Base-by-base conservation (phyloP, 2,797 vertebrate genomes). In the Xiphophorus birchmanni region DNA sequence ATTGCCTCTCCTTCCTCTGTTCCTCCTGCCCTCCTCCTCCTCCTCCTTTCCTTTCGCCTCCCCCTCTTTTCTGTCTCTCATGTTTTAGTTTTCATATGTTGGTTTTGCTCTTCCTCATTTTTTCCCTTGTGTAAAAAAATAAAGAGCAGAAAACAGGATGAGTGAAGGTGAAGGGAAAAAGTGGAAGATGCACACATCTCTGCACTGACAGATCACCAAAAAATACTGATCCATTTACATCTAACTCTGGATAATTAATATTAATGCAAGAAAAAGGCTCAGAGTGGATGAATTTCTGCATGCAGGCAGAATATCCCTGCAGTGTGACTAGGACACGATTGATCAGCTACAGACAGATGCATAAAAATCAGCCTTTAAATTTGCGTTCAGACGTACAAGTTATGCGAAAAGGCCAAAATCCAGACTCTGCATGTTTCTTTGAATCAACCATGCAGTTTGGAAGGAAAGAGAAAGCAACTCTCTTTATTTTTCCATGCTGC, bases 31-130 rank as follows among this genome's bases (percentile, higher is more conserved):
- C 83, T 85, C 71, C 69, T 29, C 69, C 29, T 45, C 45, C n/a
- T 60, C 76, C 65, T 26, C 84, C 86, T 81, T 79, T 44, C 42
- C 42, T 29, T 72, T 72, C 1, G 2, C 82, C 48, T 72, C 56
- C 81, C 84, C 79, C 83, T 83, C 54, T 79, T 80, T 79, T 88
- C 88, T 75, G 44, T 87, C 89, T 92, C 90, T 92, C 92, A 93
- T 94, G 92, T 94, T 94, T 94, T 94, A 95, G 88, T 94, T 95
- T 95, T 95, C 92, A 94, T 93, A 93, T 91, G 93, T 95, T 92
- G 92, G 90, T 92, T 94, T 94, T 95, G 94, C 92, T 94, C 92
- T 94, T 93, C 90, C 91, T 93, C 91, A 94, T 95, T 95, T 95
- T 95, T 95, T 93, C 90, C 93, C 92, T 88, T 93, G 93, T 94